phyloP scores from a whole-genome alignment of 2,888 invertebrate species.

The Microctonus brassicae region DNA sequence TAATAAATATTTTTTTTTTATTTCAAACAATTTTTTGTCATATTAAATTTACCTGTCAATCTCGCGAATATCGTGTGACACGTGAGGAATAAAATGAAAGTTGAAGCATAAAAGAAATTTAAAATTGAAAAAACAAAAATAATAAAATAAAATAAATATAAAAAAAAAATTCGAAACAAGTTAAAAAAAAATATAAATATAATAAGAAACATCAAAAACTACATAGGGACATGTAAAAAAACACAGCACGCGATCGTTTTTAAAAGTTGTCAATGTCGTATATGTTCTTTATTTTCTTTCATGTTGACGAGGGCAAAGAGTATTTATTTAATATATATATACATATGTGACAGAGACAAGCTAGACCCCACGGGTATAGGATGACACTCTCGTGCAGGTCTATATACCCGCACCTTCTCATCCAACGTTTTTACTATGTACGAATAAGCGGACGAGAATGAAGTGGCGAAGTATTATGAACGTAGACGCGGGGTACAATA shows the following conservation, averaged over 20 bases:
- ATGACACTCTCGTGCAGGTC: conserved; percentile 60
- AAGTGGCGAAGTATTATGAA: conserved; percentile 1
- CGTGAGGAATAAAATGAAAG: neutral
- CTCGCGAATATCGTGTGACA: neutral
- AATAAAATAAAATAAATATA: neutral
- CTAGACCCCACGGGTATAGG: conserved; percentile 65
- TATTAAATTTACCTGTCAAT: neutral
- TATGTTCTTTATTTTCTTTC: neutral
- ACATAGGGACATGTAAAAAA: neutral
- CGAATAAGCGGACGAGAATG: neutral
- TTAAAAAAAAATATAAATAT: no score
- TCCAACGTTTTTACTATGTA: conserved; percentile 9
- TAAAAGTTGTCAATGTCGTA: neutral
- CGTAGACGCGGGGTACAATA: neutral
- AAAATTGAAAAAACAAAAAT: neutral
- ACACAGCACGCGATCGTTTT: neutral
- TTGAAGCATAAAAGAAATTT: neutral
- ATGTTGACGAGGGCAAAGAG: neutral
- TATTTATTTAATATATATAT: no score
- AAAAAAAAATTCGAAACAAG: no score
- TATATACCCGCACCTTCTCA: conserved; percentile 1
- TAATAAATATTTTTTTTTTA: no score
- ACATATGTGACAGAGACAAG: conserved; percentile 4
- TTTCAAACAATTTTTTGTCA: no score
- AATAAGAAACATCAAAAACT: no score